Evolutionary conservation across 2,113 vertebrate genomes (phyloP).

Genomic region (Carassius carassius): DNA sequence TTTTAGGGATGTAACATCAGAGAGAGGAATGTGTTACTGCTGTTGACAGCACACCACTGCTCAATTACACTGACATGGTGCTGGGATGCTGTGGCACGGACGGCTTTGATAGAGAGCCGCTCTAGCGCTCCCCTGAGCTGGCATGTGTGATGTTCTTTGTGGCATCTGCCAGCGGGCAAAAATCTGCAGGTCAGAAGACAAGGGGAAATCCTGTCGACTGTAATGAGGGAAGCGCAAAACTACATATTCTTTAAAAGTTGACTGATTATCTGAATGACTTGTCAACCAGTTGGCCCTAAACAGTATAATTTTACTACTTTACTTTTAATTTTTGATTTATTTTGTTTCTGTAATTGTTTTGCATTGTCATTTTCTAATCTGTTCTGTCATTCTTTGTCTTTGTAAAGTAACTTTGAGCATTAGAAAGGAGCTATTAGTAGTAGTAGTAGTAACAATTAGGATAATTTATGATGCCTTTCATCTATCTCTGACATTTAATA

Average conservation of each 20-base stretch:
- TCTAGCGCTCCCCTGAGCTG: constrained; percentile 18
- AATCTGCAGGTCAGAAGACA: constrained; percentile 17
- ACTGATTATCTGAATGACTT: background rate
- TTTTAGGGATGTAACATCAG: constrained; percentile 49
- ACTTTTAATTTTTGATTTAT: background rate
- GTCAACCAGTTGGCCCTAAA: background rate
- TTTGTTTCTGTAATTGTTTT: background rate
- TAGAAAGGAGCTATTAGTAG: background rate
- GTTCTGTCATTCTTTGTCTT: background rate
- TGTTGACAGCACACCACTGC: constrained; percentile 43
- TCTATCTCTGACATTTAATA: background rate
- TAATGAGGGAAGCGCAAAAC: background rate
- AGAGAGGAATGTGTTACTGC: constrained; percentile 30
- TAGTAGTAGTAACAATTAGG: background rate
- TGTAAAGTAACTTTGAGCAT: constrained; percentile 10
- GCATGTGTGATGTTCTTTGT: constrained; percentile 29
- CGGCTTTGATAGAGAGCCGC: constrained; percentile 29
- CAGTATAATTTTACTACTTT: background rate
- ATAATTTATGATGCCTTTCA: background rate
- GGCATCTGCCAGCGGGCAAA: constrained; percentile 14
- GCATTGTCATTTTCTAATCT: background rate
- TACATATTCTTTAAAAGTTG: background rate
- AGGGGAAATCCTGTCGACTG: background rate
- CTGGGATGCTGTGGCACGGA: constrained; percentile 24
- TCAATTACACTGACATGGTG: constrained; percentile 43